Conservation (phyloP, 2,888 invertebrate species). For the Protophormia terraenovae region DNA sequence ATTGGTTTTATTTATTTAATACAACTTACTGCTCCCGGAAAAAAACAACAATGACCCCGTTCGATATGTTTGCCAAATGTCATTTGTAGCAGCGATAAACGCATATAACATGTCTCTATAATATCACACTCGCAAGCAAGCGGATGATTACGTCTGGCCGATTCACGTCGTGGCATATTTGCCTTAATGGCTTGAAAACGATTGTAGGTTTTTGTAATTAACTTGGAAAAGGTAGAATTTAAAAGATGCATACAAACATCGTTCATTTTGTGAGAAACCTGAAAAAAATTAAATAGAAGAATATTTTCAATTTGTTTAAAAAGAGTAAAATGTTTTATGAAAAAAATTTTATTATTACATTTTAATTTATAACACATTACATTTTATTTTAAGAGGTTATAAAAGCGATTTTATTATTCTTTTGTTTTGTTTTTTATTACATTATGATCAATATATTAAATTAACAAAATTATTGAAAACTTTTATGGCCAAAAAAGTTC, state of each 20-base stretch:
- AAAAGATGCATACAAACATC: constrained; percentile 89
- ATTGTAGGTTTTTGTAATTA: constrained; percentile 92
- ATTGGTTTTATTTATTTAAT: background rate
- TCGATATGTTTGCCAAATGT: constrained; percentile 97
- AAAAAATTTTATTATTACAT: too few relatives aligned
- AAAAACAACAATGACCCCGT: constrained; percentile 95
- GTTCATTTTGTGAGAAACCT: constrained; percentile 93
- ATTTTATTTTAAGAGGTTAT: too few relatives aligned
- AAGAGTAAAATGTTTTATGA: too few relatives aligned
- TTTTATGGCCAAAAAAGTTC: too few relatives aligned
- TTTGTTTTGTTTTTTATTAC: too few relatives aligned
- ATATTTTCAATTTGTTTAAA: too few relatives aligned
- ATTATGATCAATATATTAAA: too few relatives aligned
- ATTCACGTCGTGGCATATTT: constrained; percentile 94
- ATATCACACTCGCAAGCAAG: constrained; percentile 96
- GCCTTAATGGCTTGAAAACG: constrained; percentile 94
- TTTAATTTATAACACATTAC: too few relatives aligned
- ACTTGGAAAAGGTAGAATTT: constrained; percentile 92
- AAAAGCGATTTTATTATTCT: too few relatives aligned
- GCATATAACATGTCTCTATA: constrained; percentile 95
- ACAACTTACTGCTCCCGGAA: constrained; percentile 92
- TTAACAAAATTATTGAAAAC: too few relatives aligned
- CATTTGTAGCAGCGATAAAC: constrained; percentile 94
- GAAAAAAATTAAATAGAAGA: constrained; percentile 57
- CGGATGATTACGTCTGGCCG: constrained; percentile 94